Evolutionary conservation across 2,113 vertebrate species (phyloP).

Genomic region (Pithys albifrons): DNA sequence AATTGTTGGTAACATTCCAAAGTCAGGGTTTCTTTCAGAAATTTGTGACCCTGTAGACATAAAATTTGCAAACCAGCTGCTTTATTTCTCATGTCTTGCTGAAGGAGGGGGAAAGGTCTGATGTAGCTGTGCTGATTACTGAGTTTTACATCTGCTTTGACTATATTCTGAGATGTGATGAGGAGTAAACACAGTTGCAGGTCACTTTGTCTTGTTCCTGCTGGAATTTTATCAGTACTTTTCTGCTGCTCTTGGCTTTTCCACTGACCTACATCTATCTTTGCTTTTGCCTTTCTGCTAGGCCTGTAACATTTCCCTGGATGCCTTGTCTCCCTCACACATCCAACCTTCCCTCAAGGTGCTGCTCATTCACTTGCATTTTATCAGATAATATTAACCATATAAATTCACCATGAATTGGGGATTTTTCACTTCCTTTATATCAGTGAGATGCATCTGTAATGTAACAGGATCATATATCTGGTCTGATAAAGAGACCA

Average conservation of each 20-base stretch:
- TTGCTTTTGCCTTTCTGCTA: neutral
- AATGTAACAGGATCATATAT: neutral
- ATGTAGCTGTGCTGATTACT: neutral
- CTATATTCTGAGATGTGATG: neutral
- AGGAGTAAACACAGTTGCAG: neutral
- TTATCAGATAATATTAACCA: constrained; percentile 33
- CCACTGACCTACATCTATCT: neutral
- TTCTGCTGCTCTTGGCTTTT: neutral
- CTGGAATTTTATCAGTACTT: neutral
- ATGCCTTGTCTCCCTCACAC: neutral
- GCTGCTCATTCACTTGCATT: neutral
- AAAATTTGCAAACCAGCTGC: neutral
- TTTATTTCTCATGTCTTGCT: neutral
- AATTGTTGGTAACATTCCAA: neutral
- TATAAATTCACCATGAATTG: constrained; percentile 2
- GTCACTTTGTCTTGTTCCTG: neutral
- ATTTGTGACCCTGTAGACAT: neutral
- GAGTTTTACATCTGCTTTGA: neutral
- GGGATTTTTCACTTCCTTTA: constrained; percentile 13
- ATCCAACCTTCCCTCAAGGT: constrained; percentile 2
- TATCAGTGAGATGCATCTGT: neutral
- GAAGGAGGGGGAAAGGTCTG: neutral
- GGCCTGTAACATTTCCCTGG: neutral
- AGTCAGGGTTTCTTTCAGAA: neutral
- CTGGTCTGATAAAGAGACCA: constrained; percentile 2